Conservation (phyloP, 2,797 vertebrate genomes). For the Arrhamphus sclerolepis region DNA sequence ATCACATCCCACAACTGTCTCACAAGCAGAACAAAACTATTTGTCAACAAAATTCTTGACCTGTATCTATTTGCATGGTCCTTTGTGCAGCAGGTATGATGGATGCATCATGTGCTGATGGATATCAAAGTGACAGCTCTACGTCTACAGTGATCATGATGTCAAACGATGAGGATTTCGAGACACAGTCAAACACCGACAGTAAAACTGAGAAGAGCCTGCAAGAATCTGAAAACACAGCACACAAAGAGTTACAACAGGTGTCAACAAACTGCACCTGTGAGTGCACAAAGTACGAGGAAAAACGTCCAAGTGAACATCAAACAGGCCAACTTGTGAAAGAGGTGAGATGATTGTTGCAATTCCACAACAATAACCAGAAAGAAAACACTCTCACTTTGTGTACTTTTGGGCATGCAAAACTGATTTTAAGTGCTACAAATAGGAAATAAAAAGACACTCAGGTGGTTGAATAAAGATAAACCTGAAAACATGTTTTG, state of each 20-base stretch:
- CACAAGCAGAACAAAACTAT: too few relatives aligned
- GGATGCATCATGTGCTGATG: conserved; percentile 34
- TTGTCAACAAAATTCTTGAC: neutral
- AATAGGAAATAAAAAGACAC: neutral
- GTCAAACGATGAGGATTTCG: conserved; percentile 4
- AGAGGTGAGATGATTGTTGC: conserved; percentile 81
- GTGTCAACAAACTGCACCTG: conserved; percentile 62
- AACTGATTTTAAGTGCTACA: neutral
- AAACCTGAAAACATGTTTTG: neutral
- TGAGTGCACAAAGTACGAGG: conserved; percentile 44
- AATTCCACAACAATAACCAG: neutral
- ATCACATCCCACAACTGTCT: neutral
- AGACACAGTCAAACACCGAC: conserved; percentile 54
- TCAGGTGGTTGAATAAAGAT: neutral
- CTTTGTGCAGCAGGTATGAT: conserved; percentile 15
- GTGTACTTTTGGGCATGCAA: neutral
- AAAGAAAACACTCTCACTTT: neutral
- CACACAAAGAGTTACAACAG: conserved; percentile 81
- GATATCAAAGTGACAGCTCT: conserved; percentile 79
- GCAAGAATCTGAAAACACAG: conserved; percentile 79
- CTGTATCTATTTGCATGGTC: neutral
- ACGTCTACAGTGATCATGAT: conserved; percentile 34
- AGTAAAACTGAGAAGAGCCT: conserved; percentile 81
- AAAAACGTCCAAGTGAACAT: conserved; percentile 60
- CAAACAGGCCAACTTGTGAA: conserved; percentile 83